A percentile compares a stretch with the other conserved stretches of the same genome.
These are phyloP conservation scores for Chaetodon trifascialis DNA, from an alignment of 2,113 vertebrate species.

Conservation along the genomic window DNA sequence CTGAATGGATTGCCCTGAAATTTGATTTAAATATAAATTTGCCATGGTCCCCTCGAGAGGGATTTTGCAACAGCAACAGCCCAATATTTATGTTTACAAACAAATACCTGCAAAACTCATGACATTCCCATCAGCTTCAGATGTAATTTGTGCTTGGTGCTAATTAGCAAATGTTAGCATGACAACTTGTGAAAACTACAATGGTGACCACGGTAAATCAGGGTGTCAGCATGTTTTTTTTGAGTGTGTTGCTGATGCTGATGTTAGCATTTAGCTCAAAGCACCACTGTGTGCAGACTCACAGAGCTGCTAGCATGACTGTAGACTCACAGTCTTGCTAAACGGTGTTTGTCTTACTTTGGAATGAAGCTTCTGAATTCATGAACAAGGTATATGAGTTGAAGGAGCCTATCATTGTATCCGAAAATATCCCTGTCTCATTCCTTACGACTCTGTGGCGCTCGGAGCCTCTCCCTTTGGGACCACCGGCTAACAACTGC, in stretches of 20 bases:
- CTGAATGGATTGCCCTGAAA: not conserved
- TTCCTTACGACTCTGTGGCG: constrained; percentile 72
- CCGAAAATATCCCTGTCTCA: constrained; percentile 65
- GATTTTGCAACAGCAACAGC: no score
- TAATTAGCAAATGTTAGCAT: not conserved
- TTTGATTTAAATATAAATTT: not conserved
- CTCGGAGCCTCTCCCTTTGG: constrained; percentile 60
- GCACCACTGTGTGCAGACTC: not conserved
- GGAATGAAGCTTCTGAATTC: not conserved
- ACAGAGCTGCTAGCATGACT: not conserved
- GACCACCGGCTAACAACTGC: constrained; percentile 61
- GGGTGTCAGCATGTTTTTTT: not conserved
- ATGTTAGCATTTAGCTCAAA: not conserved
- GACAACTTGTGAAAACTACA: no score
- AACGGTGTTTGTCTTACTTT: constrained; percentile 5
- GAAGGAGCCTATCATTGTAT: constrained; percentile 56
- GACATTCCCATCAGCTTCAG: not conserved
- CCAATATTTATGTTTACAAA: not conserved
- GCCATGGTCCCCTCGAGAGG: not conserved
- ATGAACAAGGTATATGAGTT: constrained; percentile 19
- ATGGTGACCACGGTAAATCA: not conserved
- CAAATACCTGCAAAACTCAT: not conserved
- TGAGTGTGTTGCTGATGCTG: no score
- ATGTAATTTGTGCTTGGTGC: not conserved
- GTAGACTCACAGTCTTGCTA: not conserved